Percentiles rank a stretch among this genome's conserved stretches.
phyloP scores from a whole-genome alignment of 2,797 vertebrate species.

The Lateolabrax maculatus region DNA sequence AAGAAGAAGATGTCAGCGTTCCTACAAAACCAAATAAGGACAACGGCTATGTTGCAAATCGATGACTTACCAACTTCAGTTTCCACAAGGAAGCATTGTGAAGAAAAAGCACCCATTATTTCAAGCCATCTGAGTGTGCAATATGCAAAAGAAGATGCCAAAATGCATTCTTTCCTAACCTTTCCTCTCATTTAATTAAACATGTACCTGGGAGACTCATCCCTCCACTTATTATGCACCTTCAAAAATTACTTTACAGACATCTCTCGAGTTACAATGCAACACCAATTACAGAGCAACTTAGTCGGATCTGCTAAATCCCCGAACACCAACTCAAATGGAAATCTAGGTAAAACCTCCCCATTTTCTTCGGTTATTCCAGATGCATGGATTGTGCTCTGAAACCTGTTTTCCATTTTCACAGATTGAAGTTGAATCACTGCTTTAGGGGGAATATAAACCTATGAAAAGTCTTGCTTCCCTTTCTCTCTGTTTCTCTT shows the following conservation, averaged over 20 bases:
- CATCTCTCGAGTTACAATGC: conserved; percentile 32
- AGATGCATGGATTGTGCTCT: conserved; percentile 32
- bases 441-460: conserved; percentile 32
- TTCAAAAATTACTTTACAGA: conserved; percentile 44
- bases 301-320: conserved; percentile 51
- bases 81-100: conserved; percentile 9
- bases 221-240: conserved; percentile 37
- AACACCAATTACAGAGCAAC: conserved; percentile 49
- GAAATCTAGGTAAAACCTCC: conserved; percentile 38
- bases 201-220: conserved; percentile 22
- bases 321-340: conserved; percentile 25
- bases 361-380: conserved; percentile 25
- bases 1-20: conserved; percentile 14
- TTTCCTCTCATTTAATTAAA: conserved; percentile 47
- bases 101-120: conserved; percentile 28
- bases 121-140: background rate
- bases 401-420: conserved; percentile 24
- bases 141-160: conserved; percentile 9
- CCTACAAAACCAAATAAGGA: conserved; percentile 7
- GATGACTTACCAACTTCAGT: background rate
- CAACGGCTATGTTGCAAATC: conserved; percentile 24
- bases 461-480: background rate
- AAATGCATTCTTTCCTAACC: conserved; percentile 8
- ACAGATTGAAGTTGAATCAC: conserved; percentile 19
- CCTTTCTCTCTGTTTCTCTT: background rate